Evolutionary conservation across 2,113 vertebrate species (phyloP).

Genomic region (Pithys albifrons): DNA sequence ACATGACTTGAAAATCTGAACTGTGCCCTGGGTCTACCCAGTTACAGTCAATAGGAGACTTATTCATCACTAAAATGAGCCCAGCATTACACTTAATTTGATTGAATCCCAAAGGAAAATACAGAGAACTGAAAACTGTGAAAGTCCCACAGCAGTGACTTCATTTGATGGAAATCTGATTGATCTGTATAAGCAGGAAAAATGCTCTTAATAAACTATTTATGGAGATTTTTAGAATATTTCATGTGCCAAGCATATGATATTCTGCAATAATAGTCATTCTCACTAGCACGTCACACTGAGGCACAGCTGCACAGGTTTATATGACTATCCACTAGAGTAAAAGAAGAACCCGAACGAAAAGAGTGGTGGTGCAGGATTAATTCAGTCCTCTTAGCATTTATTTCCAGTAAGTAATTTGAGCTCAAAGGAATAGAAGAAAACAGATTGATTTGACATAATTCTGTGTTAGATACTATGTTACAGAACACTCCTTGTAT

Average conservation of each 20-base stretch:
- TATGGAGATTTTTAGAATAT: neutral
- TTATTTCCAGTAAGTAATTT: neutral
- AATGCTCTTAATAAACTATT: neutral
- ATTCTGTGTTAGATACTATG: neutral
- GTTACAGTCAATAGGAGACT: neutral
- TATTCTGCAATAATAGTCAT: neutral
- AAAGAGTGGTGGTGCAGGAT: neutral
- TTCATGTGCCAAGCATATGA: neutral
- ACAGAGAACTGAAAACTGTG: neutral
- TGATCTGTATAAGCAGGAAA: neutral
- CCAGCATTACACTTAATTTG: neutral
- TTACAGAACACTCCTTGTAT: neutral
- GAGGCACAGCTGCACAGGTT: accelerated
- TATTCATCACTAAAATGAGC: neutral
- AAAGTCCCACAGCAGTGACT: neutral
- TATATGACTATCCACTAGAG: neutral
- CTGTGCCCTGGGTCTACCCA: neutral
- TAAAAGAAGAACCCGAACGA: neutral
- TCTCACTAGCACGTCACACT: neutral
- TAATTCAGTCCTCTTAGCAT: neutral
- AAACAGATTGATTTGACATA: neutral
- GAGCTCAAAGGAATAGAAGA: neutral
- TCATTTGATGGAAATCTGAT: constrained; percentile 21
- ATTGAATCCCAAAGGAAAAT: neutral
- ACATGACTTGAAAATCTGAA: neutral